A percentile compares a stretch with the other conserved stretches of the same genome.
Conservation (phyloP, 2,797 vertebrate genomes). For the Hippocampus kuda region DNA sequence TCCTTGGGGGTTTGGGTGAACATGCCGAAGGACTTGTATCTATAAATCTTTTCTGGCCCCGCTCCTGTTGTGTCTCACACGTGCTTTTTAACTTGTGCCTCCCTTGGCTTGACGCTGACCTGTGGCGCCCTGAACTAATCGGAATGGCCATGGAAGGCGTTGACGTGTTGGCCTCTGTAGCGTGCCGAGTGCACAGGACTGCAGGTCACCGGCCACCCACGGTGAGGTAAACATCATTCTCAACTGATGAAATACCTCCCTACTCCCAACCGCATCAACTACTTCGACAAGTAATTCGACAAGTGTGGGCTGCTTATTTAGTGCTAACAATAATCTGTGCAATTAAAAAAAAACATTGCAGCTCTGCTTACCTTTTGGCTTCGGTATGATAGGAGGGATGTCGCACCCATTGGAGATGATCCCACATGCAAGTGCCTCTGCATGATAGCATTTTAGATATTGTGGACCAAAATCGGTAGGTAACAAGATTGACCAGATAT, state of each 20-base stretch:
- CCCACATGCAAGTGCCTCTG: too few relatives aligned
- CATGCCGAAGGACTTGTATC: slow-evolving; percentile 33
- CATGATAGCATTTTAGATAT: too few relatives aligned
- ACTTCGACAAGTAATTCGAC: not conserved
- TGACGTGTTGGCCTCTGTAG: slow-evolving; percentile 31
- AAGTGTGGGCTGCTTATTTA: not conserved
- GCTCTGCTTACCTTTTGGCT: too few relatives aligned
- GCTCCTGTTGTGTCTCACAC: slow-evolving; percentile 41
- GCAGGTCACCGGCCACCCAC: slow-evolving; percentile 42
- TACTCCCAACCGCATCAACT: not conserved
- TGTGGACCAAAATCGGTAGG: too few relatives aligned
- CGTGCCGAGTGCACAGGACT: slow-evolving; percentile 21
- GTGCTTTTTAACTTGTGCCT: slow-evolving; percentile 46
- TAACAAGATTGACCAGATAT: too few relatives aligned
- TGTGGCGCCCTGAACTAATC: slow-evolving; percentile 57
- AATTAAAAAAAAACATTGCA: too few relatives aligned
- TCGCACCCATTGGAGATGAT: too few relatives aligned
- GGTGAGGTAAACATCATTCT: slow-evolving; percentile 5
- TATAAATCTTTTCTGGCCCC: slow-evolving; percentile 60
- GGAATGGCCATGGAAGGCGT: slow-evolving; percentile 49
- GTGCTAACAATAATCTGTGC: too few relatives aligned
- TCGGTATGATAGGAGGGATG: too few relatives aligned
- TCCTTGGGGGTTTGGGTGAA: slow-evolving; percentile 40
- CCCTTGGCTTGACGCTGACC: slow-evolving; percentile 51
- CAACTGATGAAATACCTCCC: not conserved